Percentiles rank a stretch among this genome's conserved stretches.
Conservation (phyloP, 2,113 vertebrate genomes). For the Mugil cephalus region DNA sequence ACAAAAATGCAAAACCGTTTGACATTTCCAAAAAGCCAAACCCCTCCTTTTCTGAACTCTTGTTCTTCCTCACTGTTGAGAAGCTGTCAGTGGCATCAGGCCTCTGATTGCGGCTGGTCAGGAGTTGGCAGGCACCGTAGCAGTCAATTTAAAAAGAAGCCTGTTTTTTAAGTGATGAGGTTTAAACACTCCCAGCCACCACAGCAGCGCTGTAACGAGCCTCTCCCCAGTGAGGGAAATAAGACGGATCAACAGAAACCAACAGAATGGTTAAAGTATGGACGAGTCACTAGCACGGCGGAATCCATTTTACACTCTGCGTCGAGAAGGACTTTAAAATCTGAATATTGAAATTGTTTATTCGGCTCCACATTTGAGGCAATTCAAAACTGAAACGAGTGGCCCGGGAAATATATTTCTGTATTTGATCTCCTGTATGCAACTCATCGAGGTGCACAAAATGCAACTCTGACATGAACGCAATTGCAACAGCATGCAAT, state of each 20-base stretch:
- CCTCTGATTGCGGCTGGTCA: neutral
- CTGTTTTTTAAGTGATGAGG: neutral
- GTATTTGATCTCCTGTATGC: neutral
- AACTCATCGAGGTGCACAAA: neutral
- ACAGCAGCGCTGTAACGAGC: neutral
- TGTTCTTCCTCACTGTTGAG: neutral
- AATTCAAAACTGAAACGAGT: no score
- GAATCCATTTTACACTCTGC: slow-evolving; percentile 21
- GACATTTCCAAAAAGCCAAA: neutral
- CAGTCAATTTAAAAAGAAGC: no score
- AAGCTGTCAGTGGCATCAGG: neutral
- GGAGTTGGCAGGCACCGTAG: neutral
- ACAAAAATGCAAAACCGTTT: no score
- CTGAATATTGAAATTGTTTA: no score
- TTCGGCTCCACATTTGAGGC: no score
- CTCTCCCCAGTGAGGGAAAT: neutral
- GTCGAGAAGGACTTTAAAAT: no score
- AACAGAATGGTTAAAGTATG: neutral
- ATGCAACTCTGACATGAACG: neutral
- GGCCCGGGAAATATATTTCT: no score
- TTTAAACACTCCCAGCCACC: slow-evolving; percentile 2
- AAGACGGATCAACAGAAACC: slow-evolving; percentile 30
- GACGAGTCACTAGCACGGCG: slow-evolving; percentile 18
- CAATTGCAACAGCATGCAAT: no score
- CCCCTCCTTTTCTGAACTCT: neutral